phyloP scores from a whole-genome alignment of 1,140 invertebrate species.

The Ridgeia piscesae region DNA sequence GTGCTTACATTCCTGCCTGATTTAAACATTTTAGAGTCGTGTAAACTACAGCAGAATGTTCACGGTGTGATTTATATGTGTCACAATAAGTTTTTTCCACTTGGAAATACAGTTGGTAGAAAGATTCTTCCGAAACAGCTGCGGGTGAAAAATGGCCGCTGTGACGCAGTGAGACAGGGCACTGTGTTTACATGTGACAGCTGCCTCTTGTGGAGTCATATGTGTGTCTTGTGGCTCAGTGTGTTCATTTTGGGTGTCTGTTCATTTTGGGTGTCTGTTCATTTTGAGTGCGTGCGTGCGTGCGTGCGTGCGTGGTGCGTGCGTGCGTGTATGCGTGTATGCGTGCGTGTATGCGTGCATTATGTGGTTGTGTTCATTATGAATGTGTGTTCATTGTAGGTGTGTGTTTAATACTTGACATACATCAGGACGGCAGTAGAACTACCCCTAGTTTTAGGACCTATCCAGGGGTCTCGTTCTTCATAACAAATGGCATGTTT shows the following conservation, averaged over 20 bases:
- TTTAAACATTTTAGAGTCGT: background rate
- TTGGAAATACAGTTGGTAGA: background rate
- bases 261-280: background rate
- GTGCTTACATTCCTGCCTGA: background rate
- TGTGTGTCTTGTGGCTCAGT: too few relatives aligned
- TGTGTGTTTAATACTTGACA: background rate
- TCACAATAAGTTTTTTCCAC: background rate
- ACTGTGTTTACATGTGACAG: background rate
- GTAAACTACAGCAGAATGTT: background rate
- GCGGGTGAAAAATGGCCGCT: background rate
- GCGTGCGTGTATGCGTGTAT: too few relatives aligned
- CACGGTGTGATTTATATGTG: background rate
- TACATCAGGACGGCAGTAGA: too few relatives aligned
- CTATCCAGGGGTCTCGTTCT: background rate
- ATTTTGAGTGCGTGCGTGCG: too few relatives aligned
- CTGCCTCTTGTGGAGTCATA: too few relatives aligned
- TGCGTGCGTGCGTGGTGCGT: too few relatives aligned
- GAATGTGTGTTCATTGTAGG: background rate
- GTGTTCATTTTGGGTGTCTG: background rate
- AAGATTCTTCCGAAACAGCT: background rate
- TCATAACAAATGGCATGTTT: background rate
- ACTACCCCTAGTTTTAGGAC: too few relatives aligned
- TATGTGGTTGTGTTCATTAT: background rate
- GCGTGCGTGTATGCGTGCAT: too few relatives aligned
- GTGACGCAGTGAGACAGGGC: background rate